Evolutionary conservation across 1,140 invertebrate genomes (phyloP), one percentile per base, ranked within the genome.

Genomic region (Neodiprion virginianus): DNA sequence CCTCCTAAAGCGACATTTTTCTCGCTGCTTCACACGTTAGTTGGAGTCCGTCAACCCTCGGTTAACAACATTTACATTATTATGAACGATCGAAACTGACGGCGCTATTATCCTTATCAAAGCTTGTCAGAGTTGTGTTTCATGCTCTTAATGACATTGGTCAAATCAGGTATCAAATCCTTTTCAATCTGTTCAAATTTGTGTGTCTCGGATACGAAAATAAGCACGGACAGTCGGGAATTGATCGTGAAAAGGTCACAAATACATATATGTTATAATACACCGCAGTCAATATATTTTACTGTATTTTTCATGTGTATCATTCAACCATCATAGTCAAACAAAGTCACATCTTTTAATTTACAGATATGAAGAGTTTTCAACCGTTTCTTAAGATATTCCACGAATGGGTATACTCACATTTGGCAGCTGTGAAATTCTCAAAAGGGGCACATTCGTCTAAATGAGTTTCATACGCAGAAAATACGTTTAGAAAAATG

Each of bases 61-160:
- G 71, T 83, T 75, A 85, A 84, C 83, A 85, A 85, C 78, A 76
- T 82, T 84, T 81, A 82, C 82, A 84, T 79, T 79, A 82, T 84
- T 79, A 81, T 73, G 75, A 79, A 75, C 76, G 78, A 73, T 80
- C 78, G 75, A 74, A 78, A 80, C 73, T 78, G 79, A 76, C 75
- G 70, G 50, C 80, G 80, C 78, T 78, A 79, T 75, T 69, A 73
- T 61, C 8, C n/a, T 61, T 61, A 40, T 17, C 53, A 61, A 17
- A 61, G 53, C 53, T 61, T 61, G 53, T 61, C 53, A 17, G 53
- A 61, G 28, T 61, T 17, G n/a, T 14, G 11, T 61, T 61, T 17
- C n/a, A 4, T 61, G 4, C n/a, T 61, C n/a, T 61, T 61, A 61
- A 40, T 17, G 53, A 61, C 70, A 47, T 40, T 48, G 48, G 70